These are phyloP conservation scores for Lapara coniferarum DNA, from an alignment of 2,888 invertebrate species.

Conservation along the genomic window DNA sequence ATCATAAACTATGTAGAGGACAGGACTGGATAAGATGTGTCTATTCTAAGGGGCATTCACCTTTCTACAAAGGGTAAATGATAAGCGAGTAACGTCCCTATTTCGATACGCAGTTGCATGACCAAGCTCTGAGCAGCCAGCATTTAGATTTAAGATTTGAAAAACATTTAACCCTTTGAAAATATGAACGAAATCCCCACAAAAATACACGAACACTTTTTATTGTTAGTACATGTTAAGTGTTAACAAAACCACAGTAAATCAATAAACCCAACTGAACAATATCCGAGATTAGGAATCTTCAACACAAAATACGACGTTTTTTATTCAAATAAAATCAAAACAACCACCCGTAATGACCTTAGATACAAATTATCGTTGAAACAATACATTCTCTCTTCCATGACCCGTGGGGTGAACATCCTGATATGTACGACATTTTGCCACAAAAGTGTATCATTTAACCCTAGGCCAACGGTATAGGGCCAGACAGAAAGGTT, in stretches of 20 bases:
- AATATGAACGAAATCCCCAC: background rate
- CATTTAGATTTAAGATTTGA: no score
- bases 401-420: conserved; percentile 62
- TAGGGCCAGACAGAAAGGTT: conserved; percentile 63
- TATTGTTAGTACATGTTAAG: no score
- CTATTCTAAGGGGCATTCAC: no score
- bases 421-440: conserved; percentile 53
- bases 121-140: no score
- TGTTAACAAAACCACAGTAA: background rate
- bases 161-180: no score
- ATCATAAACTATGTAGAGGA: no score
- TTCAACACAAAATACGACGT: background rate
- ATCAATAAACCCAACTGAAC: background rate
- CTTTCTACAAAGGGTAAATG: no score
- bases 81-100: no score
- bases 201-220: no score
- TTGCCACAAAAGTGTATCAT: conserved; percentile 73
- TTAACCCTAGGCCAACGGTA: conserved; percentile 69
- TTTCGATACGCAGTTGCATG: no score
- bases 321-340: conserved; percentile 3
- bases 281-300: background rate
- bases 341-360: conserved; percentile 31
- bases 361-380: conserved; percentile 48
- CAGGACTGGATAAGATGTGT: no score
- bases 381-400: conserved; percentile 60